These are phyloP conservation scores for Antennarius maculatus DNA, from an alignment of 2,797 vertebrate genomes.

Conservation along the genomic window DNA sequence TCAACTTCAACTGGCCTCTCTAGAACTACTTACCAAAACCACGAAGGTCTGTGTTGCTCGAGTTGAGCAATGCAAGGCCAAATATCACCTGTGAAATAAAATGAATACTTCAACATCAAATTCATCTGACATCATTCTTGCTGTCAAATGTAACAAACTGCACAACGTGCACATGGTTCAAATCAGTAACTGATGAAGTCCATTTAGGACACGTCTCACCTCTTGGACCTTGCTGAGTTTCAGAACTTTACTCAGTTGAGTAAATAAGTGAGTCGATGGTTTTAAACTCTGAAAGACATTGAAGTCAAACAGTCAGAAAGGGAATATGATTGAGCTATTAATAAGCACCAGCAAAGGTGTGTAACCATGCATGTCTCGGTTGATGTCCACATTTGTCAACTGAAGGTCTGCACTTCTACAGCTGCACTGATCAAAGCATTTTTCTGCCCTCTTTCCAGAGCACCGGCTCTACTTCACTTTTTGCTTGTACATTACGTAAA, in stretches of 20 bases:
- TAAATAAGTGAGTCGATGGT: constrained; percentile 95
- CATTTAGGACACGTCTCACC: constrained; percentile 76
- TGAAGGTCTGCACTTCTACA: no score
- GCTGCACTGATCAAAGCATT: no score
- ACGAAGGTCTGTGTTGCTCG: constrained; percentile 93
- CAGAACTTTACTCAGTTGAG: constrained; percentile 99
- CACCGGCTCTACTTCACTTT: no score
- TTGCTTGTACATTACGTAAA: no score
- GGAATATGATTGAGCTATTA: neutral
- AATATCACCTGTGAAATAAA: constrained; percentile 91
- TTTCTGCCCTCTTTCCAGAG: no score
- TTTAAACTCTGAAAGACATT: constrained; percentile 93
- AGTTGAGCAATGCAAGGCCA: constrained; percentile 97
- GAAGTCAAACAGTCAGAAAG: neutral
- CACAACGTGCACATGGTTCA: neutral
- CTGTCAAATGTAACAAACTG: neutral
- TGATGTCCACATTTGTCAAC: neutral
- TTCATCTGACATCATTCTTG: no score
- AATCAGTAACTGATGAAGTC: neutral
- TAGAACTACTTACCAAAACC: constrained; percentile 90
- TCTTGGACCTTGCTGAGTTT: constrained; percentile 99
- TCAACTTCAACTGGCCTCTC: neutral
- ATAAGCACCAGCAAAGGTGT: no score
- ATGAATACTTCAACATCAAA: constrained; percentile 9
- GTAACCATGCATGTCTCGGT: neutral